Percentiles rank a stretch among this genome's conserved stretches.
These are phyloP conservation scores for Hypomecis punctinalis DNA, from an alignment of 2,888 invertebrate species.

Conservation along the genomic window DNA sequence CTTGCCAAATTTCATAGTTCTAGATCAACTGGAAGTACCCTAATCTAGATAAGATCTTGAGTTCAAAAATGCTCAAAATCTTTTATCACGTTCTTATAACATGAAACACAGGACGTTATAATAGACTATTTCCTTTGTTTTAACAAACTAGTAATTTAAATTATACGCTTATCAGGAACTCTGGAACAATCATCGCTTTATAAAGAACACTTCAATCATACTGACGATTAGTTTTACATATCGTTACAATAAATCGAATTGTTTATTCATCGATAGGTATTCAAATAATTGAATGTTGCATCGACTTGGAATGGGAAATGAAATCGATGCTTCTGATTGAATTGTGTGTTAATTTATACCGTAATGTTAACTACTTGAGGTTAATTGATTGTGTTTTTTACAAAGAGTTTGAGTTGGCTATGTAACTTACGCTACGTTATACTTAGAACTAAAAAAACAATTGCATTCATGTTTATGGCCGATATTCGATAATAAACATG, in stretches of 20 bases:
- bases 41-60: too few species aligned
- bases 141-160: conserved; percentile 18
- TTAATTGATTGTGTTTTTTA: conserved; percentile 1
- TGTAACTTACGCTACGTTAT: too few species aligned
- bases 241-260: conserved; percentile 31
- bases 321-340: conserved; percentile 23
- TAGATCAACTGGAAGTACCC: too few species aligned
- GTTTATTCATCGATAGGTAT: conserved; percentile 30
- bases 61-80: too few species aligned
- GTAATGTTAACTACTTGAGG: conserved; percentile 10
- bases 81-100: not conserved
- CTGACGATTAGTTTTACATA: conserved; percentile 28
- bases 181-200: conserved; percentile 19
- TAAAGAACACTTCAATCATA: conserved; percentile 28
- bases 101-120: not conserved
- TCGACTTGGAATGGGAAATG: conserved; percentile 20
- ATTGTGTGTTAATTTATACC: conserved; percentile 20
- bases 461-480: not conserved
- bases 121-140: conserved; percentile 7
- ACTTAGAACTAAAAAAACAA: too few species aligned
- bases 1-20: too few species aligned
- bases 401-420: too few species aligned
- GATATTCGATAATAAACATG: too few species aligned
- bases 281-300: conserved; percentile 22
- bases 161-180: conserved; percentile 20